Percentiles rank a stretch among this genome's conserved stretches.
Conservation (phyloP, 2,888 invertebrate species). For the Incurvaria masculella region DNA sequence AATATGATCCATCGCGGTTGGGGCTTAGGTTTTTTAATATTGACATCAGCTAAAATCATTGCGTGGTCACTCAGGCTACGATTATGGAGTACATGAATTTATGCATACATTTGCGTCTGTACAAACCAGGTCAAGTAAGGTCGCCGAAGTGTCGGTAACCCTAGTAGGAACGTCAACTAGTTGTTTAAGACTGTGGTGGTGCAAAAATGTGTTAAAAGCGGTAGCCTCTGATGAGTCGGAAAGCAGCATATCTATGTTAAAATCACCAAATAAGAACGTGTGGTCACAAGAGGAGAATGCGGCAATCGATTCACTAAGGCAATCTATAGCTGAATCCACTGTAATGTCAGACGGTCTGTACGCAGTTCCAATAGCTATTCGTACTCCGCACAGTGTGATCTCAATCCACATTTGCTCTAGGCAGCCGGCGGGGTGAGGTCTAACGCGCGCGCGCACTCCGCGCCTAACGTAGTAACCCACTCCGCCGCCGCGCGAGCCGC, state of each 20-base stretch:
- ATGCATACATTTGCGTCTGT: conserved; percentile 1
- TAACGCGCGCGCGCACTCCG: not conserved
- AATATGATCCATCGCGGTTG: not conserved
- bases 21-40: not conserved
- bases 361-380: conserved; percentile 2
- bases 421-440: not conserved
- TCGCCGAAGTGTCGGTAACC: not conserved
- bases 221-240: not conserved
- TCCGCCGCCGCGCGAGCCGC: not conserved
- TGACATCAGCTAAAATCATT: no score
- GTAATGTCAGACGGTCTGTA: not conserved
- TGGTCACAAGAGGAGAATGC: not conserved
- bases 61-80: conserved; percentile 1
- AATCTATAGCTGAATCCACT: conserved; percentile 1
- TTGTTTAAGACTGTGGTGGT: conserved; percentile 2
- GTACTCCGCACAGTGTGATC: not conserved
- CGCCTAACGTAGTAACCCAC: conserved; percentile 3
- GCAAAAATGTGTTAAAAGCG: not conserved
- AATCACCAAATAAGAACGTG: conserved; percentile 1
- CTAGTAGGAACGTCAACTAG: conserved; percentile 1
- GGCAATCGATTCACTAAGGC: conserved; percentile 1
- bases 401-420: no score
- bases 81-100: conserved; percentile 1
- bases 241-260: no score
- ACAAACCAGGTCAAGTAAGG: not conserved